Conservation (phyloP, 1,140 invertebrate species). For the Micrasema longulum region DNA sequence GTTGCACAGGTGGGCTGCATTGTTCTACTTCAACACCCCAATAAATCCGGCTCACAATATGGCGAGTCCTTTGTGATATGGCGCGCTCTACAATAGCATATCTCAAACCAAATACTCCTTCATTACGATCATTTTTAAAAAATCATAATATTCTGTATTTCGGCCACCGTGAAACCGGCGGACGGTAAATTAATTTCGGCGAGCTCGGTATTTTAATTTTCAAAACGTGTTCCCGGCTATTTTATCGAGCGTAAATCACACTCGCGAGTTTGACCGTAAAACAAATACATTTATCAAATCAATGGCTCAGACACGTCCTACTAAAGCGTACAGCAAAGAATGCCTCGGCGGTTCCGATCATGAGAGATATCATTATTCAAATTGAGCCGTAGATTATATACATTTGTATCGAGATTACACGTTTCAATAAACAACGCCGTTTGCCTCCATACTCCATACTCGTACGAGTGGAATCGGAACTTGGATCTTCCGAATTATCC, state of each 20-base stretch:
- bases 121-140: neutral
- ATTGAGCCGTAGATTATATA: conserved; percentile 25
- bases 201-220: conserved; percentile 16
- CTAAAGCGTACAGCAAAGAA: conserved; percentile 20
- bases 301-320: conserved; percentile 19
- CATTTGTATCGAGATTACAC: conserved; percentile 28
- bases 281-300: conserved; percentile 40
- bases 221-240: neutral
- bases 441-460: neutral
- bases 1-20: conserved; percentile 26
- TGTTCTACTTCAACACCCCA: neutral
- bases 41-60: no score
- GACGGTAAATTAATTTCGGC: conserved; percentile 5
- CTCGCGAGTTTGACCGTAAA: conserved; percentile 17
- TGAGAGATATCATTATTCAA: conserved; percentile 12
- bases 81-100: neutral
- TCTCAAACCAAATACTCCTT: conserved; percentile 4
- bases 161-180: conserved; percentile 3
- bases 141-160: neutral
- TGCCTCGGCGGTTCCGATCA: neutral
- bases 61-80: no score
- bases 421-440: conserved; percentile 40
- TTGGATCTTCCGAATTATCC: conserved; percentile 37
- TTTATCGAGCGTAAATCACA: conserved; percentile 21
- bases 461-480: conserved; percentile 34